Base-by-base conservation (phyloP, 2,113 vertebrate species). In the Hystrix brachyura region DNA sequence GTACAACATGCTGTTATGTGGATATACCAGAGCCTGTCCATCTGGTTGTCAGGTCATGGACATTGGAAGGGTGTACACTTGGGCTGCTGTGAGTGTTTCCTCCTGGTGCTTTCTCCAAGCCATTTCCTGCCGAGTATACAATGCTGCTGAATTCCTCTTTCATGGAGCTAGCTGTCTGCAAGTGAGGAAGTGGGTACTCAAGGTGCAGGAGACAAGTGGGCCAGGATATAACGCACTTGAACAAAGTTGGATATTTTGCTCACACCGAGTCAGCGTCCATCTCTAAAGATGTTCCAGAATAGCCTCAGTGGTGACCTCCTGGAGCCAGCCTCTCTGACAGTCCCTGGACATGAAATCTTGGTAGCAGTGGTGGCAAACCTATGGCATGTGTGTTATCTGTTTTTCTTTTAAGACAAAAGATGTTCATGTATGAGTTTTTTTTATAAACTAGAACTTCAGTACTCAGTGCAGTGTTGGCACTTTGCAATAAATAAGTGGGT, bases 211-310 rank as follows among this genome's bases (percentile, higher is more conserved):
- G n/a, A 4, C 6, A 59, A 1, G 25, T 1, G 34, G 46, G 7
- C 62, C 6, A 0, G 57, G 57, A 3, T 11, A 21, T 29, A 0
- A 32, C 0, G 5, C 2, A 7, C 13, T 27, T 23, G 2, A 0
- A 1, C 1, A 2, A 27, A 29, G 13, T 0, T n/a, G 38, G 7
- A 8, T 13, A 1, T 43, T 21, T 48, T 7, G 34, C 48, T 48
- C 1, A 4, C 3, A 23, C 1, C 0, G 53, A 19, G 15, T 0
- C 6, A 17, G 11, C 1, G 12, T 69, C 59, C 53, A 3, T 13
- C 51, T 62, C 82, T 78, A 34, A 29, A 64, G 69, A 60, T 34
- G 21, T 71, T 43, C 80, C 7, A 3, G n/a, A 18, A 21, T 0
- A 53, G 14, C 38, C 12, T 2, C 12, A 6, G 0, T 0, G n/a